A percentile compares a stretch with the other conserved stretches of the same genome.
These are phyloP conservation scores for Mizuhopecten yessoensis DNA, from an alignment of 1,140 invertebrate species.

Conservation along the genomic window DNA sequence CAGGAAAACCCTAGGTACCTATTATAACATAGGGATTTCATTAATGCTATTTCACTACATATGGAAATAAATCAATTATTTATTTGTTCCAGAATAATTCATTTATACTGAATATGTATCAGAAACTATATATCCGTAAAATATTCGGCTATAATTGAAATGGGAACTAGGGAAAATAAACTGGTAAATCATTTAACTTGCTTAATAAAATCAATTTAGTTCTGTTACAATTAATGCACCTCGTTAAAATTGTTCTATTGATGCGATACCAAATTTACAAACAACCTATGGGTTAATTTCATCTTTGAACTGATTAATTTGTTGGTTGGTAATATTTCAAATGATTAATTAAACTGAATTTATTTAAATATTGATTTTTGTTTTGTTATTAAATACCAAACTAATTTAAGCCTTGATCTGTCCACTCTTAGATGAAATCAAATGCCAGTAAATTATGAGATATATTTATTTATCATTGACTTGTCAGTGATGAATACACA, in stretches of 20 bases:
- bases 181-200: no score
- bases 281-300: neutral
- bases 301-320: neutral
- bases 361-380: no score
- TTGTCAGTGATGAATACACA: no score
- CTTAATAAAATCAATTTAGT: neutral
- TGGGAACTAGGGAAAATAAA: neutral
- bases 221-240: neutral
- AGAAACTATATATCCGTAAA: neutral
- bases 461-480: no score
- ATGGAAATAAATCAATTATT: slow-evolving; percentile 9
- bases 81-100: slow-evolving; percentile 9
- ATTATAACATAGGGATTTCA: slow-evolving; percentile 7
- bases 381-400: no score
- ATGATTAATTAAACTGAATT: no score
- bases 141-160: neutral
- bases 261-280: neutral
- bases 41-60: slow-evolving; percentile 1
- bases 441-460: no score
- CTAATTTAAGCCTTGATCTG: no score
- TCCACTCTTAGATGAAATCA: no score
- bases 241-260: neutral
- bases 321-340: no score
- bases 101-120: slow-evolving; percentile 14
- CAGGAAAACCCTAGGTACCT: neutral